A percentile compares a stretch with the other conserved stretches of the same genome.
phyloP scores from a whole-genome alignment of 1,140 invertebrate species.

The Drosophila tropicalis region DNA sequence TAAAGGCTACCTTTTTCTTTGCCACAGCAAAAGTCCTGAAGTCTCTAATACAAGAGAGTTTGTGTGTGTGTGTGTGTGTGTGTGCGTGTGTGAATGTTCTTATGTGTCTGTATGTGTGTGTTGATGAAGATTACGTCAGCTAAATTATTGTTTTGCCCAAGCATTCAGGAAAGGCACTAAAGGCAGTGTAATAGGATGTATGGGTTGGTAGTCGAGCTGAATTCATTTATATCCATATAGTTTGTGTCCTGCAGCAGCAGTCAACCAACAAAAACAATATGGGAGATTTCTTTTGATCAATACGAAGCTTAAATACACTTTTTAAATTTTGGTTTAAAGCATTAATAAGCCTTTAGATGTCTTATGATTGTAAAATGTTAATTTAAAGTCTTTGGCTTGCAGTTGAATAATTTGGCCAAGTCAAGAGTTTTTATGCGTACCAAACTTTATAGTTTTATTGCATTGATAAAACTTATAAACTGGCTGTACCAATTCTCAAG shows the following conservation, averaged over 20 bases:
- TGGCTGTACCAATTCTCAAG: too few relatives aligned
- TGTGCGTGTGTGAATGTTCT: constrained; percentile 9
- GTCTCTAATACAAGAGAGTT: too few relatives aligned
- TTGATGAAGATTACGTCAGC: constrained; percentile 80
- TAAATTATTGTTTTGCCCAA: constrained; percentile 76
- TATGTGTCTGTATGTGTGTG: constrained; percentile 41
- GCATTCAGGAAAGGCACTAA: constrained; percentile 50
- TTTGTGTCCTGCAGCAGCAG: constrained; percentile 48
- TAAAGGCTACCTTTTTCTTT: constrained; percentile 2
- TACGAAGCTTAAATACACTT: neutral
- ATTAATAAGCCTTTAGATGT: too few relatives aligned
- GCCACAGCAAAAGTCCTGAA: neutral
- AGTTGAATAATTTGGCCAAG: too few relatives aligned
- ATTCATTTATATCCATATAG: constrained; percentile 75
- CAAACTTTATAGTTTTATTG: too few relatives aligned
- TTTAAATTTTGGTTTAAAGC: neutral
- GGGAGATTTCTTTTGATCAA: neutral
- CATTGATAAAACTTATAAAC: too few relatives aligned
- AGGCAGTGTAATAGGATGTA: constrained; percentile 40
- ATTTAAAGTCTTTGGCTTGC: too few relatives aligned
- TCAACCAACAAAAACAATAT: constrained; percentile 15
- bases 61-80: neutral
- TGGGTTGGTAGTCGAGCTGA: constrained; percentile 25
- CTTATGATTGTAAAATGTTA: too few relatives aligned
- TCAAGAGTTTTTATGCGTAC: too few relatives aligned